These are phyloP conservation scores for Polyommatus iphigenia DNA, from an alignment of 2,888 invertebrate genomes.

Conservation along the genomic window DNA sequence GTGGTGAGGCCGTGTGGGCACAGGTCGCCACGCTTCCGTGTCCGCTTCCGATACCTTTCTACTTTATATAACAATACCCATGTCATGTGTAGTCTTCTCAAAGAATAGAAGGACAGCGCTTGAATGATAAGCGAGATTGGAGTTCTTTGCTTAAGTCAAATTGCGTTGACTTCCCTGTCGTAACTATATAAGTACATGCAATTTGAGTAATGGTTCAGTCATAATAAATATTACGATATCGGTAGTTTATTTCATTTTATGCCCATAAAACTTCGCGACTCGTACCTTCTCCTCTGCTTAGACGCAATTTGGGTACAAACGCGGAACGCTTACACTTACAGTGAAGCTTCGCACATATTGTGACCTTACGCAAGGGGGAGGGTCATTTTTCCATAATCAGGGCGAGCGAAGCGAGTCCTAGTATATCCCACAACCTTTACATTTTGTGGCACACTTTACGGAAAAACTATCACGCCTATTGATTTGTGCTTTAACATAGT, in stretches of 20 bases:
- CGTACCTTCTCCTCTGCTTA: not conserved
- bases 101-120: not conserved
- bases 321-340: no score
- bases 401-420: no score
- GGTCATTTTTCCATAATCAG: not conserved
- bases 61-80: conserved; percentile 53
- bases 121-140: not conserved
- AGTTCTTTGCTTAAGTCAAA: not conserved
- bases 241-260: not conserved
- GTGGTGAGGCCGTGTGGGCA: conserved; percentile 63
- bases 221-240: not conserved
- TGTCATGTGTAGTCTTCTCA: not conserved
- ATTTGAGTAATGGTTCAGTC: no score
- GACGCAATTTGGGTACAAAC: no score
- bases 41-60: conserved; percentile 72
- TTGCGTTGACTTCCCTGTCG: not conserved
- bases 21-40: conserved; percentile 64
- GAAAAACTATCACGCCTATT: no score
- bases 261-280: not conserved
- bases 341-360: no score
- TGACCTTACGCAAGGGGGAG: no score
- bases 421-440: no score
- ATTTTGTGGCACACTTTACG: no score
- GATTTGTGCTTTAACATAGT: no score
- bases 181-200: not conserved